These are phyloP conservation scores for Cardinalis cardinalis DNA, from an alignment of 2,113 vertebrate genomes.

Conservation along the genomic window DNA sequence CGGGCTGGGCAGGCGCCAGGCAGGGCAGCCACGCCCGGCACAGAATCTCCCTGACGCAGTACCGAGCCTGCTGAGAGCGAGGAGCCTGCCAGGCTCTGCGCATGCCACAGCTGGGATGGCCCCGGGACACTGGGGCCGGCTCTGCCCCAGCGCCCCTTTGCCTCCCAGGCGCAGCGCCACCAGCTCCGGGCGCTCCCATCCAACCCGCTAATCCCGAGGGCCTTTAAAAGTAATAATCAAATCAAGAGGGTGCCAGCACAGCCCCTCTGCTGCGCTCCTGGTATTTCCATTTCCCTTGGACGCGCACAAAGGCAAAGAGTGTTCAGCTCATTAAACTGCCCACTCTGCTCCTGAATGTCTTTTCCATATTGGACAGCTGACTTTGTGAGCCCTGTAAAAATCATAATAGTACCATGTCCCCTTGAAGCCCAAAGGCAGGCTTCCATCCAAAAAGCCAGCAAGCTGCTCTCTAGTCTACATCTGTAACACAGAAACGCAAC, in stretches of 20 bases:
- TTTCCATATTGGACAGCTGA: background rate
- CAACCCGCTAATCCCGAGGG: rapidly evolving
- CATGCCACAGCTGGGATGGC: rapidly evolving
- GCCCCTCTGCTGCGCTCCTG: background rate
- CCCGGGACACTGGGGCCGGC: rapidly evolving
- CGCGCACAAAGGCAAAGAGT: background rate
- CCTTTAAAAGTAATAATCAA: background rate
- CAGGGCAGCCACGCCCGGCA: background rate
- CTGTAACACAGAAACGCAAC: background rate
- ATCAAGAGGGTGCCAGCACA: background rate
- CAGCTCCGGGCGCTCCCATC: rapidly evolving
- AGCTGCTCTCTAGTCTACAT: slow-evolving; percentile 10
- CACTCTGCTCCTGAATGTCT: background rate
- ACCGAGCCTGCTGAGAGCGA: background rate
- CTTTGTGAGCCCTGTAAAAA: slow-evolving; percentile 34
- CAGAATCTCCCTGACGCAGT: background rate
- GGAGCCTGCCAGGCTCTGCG: background rate
- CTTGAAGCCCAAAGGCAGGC: slow-evolving; percentile 11
- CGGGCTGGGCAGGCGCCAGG: background rate
- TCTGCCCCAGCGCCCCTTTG: rapidly evolving
- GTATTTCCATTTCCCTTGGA: slow-evolving; percentile 16
- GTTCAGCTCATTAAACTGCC: slow-evolving; percentile 24
- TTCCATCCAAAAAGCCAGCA: slow-evolving; percentile 18
- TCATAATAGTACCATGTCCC: background rate
- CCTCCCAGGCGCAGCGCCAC: background rate